These are phyloP conservation scores for Amblyteles armatorius DNA, from an alignment of 2,888 invertebrate species.

Conservation along the genomic window DNA sequence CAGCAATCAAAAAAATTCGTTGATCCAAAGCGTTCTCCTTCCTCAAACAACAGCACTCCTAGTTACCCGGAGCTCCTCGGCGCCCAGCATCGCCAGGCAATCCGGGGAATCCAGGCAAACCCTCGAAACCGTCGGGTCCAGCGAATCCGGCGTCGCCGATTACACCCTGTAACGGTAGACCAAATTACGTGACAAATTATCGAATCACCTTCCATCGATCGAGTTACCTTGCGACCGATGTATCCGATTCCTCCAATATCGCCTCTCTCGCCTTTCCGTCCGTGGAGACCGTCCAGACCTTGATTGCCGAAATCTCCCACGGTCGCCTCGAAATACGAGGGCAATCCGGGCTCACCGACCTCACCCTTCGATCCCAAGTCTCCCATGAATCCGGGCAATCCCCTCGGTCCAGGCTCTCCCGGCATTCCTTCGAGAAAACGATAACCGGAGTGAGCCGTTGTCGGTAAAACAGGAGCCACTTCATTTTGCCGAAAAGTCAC, in stretches of 20 bases:
- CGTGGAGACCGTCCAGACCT: conserved; percentile 86
- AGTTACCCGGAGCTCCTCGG: conserved; percentile 84
- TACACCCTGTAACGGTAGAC: conserved; percentile 80
- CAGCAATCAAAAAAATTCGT: not conserved
- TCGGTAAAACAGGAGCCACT: not conserved
- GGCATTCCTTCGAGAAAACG: conserved; percentile 84
- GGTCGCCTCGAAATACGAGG: conserved; percentile 78
- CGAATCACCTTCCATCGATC: not conserved
- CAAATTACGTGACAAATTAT: not conserved
- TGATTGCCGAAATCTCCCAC: conserved; percentile 86
- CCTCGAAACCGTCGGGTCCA: conserved; percentile 87
- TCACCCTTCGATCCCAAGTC: conserved; percentile 88
- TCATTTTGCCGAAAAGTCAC: too few species aligned
- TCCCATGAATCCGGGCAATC: conserved; percentile 86
- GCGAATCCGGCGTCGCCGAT: conserved; percentile 84
- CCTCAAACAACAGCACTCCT: not conserved
- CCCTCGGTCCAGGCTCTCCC: conserved; percentile 83
- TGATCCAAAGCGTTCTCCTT: not conserved
- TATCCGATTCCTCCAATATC: conserved; percentile 85
- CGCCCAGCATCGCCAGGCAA: conserved; percentile 82
- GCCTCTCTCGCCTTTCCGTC: conserved; percentile 86
- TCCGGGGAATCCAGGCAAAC: conserved; percentile 84
- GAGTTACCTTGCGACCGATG: conserved; percentile 79
- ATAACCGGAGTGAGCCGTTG: not conserved
- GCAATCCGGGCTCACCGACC: conserved; percentile 85